Evolutionary conservation across 1,140 invertebrate species (phyloP), one percentile per base, ranked within the genome.

Genomic region (Pseudomyrmex flavicornis): DNA sequence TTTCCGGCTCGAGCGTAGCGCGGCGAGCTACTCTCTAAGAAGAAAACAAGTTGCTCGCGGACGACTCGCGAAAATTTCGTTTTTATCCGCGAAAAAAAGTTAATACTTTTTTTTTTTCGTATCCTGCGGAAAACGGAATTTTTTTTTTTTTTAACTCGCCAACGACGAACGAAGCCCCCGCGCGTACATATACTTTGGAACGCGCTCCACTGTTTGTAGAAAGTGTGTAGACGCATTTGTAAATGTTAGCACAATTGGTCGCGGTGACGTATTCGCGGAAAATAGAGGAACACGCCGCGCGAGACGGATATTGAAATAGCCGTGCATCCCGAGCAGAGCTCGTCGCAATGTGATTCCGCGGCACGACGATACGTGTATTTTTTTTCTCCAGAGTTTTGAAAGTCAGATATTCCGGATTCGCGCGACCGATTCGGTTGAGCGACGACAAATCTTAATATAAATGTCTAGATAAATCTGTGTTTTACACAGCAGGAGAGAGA

Each of bases 241-340:
- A 79, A 79, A 80, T 80, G 76, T 80, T 80, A 72, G 76, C 66
- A 80, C 76, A 80, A 80, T 80, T 80, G 76, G 76, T 46, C 48
- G 54, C 54, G 76, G 15, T 54, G 35, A 59, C 66, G 66, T 72
- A 59, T 48, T 61, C 76, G 76, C 76, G 76, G 76, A 80, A 80
- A 80, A 70, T 80, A 72, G 76, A 80, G 76, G 72, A 80, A 59
- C 54, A 20, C 15, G 52, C 20, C 4, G 61, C 61, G 61, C 48
- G 48, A 68, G 35, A 35, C n/a, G 50, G 52, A 77, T 69, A 46
- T 77, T 68, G 56, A 77, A 77, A 77, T 77, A 44, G 46, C 65
- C 65, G 17, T 7, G 26, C n/a, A 17, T 15, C 61, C 65, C 74
- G 17, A 17, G 61, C 4, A 7, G 35, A 35, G 35, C 35, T 7